Conservation (phyloP, 2,888 invertebrate genomes). For the Pimpla rufipes region DNA sequence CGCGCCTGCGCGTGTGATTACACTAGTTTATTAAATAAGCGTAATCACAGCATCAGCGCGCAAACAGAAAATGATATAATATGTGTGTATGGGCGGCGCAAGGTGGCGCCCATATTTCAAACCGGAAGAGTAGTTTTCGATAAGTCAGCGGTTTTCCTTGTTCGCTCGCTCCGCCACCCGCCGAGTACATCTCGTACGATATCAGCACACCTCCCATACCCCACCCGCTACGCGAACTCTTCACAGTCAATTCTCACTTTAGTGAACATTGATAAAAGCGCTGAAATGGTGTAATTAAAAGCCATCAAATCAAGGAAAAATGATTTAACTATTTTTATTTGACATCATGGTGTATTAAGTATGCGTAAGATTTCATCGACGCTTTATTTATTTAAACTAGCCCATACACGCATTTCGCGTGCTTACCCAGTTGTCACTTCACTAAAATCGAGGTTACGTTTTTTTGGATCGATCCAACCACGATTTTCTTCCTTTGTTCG, state of each 20-base stretch:
- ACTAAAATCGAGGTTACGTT: too few species aligned
- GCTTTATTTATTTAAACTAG: neutral
- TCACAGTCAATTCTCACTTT: slow-evolving; percentile 66
- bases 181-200: slow-evolving; percentile 58
- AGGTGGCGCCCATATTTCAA: slow-evolving; percentile 65
- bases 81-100: slow-evolving; percentile 41
- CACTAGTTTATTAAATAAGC: slow-evolving; percentile 53
- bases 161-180: slow-evolving; percentile 35
- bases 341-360: too few species aligned
- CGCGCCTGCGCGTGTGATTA: too few species aligned
- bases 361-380: neutral
- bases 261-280: too few species aligned
- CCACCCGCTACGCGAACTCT: slow-evolving; percentile 43
- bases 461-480: too few species aligned
- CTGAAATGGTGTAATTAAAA: too few species aligned
- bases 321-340: too few species aligned
- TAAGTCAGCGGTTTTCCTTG: slow-evolving; percentile 68
- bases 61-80: slow-evolving; percentile 52
- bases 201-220: slow-evolving; percentile 48
- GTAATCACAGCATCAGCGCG: slow-evolving; percentile 43
- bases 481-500: too few species aligned
- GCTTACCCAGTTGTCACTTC: too few species aligned
- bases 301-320: too few species aligned
- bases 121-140: slow-evolving; percentile 59
- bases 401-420: too few species aligned